These are phyloP conservation scores for Anguilla japonica DNA, from an alignment of 2,113 vertebrate species.

Conservation along the genomic window DNA sequence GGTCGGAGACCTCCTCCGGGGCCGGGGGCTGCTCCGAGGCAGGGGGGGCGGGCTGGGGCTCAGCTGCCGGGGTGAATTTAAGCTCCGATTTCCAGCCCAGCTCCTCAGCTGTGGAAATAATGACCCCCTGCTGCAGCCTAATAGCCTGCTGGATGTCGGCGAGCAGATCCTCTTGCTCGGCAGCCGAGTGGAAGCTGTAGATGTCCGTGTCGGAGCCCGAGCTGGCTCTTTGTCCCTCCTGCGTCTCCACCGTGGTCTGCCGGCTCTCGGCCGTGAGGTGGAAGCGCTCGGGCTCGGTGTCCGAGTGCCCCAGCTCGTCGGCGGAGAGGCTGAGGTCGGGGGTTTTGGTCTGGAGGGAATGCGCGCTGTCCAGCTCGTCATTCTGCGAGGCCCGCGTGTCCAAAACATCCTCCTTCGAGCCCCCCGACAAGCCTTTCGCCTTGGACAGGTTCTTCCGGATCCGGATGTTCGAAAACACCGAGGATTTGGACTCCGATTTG, in stretches of 20 bases:
- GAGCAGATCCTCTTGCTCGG: constrained; percentile 94
- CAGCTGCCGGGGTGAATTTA: constrained; percentile 58
- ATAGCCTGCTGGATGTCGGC: constrained; percentile 97
- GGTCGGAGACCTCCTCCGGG: constrained; percentile 46
- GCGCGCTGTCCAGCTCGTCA: constrained; percentile 81
- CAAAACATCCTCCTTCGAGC: constrained; percentile 85
- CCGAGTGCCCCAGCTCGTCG: constrained; percentile 85
- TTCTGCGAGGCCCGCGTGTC: constrained; percentile 71
- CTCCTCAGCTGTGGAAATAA: constrained; percentile 58
- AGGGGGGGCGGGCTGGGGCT: constrained; percentile 43
- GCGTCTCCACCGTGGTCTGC: constrained; percentile 60
- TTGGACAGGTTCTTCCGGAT: constrained; percentile 85
- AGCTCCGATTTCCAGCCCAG: constrained; percentile 63
- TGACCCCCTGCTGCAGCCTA: constrained; percentile 78
- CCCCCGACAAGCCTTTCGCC: constrained; percentile 75
- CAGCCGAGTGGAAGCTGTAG: constrained; percentile 95
- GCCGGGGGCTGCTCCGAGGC: constrained; percentile 60
- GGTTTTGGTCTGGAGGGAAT: constrained; percentile 78
- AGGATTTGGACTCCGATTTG: constrained; percentile 83
- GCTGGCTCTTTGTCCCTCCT: constrained; percentile 83
- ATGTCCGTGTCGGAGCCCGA: constrained; percentile 95
- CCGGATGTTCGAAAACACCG: constrained; percentile 91
- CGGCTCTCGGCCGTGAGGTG: constrained; percentile 63
- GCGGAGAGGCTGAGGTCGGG: constrained; percentile 87
- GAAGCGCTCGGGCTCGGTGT: constrained; percentile 74